Base-by-base conservation (phyloP, 92 coral and sea anemone genomes). In the Nematostella vectensis region DNA sequence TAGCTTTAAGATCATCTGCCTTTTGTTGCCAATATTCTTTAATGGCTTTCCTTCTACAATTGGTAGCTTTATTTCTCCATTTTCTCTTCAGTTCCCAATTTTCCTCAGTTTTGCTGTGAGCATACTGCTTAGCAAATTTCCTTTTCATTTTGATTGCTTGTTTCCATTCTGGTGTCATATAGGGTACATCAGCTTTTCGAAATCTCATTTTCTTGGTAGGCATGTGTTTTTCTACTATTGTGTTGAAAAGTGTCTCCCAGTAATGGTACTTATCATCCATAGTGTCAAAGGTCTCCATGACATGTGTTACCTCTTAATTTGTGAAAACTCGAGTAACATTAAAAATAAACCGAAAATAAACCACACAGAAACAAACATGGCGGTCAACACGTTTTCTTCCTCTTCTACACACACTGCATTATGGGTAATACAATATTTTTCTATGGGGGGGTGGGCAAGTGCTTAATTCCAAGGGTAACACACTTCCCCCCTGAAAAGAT, bases 41-140 rank as follows among this genome's bases (percentile, higher is more conserved):
- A 17, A 57, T 57, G 29, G 66, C 58, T 47, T 25, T 29, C 8
- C 63, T 27, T 43, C 72, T 27, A 3, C 1, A 28, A 0, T 29
- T 67, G 15, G 63, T 45, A 4, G 62, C n/a, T n/a, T n/a, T n/a
- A n/a, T n/a, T n/a, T n/a, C n/a, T n/a, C n/a, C n/a, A n/a, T n/a
- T n/a, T n/a, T n/a, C n/a, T n/a, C n/a, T n/a, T n/a, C n/a, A 48
- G 48, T 10, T 68, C 75, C 75, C 75, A 68, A 25, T 68, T 68
- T 20, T 58, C 66, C 36, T 45, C 57, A 0, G 66, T 58, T 1
- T 18, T 28, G 0, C 19, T 36, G 1, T 47, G 48, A 20, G 75
- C 75, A 24, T 58, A 68, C 15, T 57, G 63, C 30, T 58, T 45
- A 28, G 75, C 75, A 68, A 16, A 73, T 20, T 57, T 57, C 47